Base-by-base conservation (phyloP, 2,888 invertebrate genomes). In the Anagyrus pseudococci region DNA sequence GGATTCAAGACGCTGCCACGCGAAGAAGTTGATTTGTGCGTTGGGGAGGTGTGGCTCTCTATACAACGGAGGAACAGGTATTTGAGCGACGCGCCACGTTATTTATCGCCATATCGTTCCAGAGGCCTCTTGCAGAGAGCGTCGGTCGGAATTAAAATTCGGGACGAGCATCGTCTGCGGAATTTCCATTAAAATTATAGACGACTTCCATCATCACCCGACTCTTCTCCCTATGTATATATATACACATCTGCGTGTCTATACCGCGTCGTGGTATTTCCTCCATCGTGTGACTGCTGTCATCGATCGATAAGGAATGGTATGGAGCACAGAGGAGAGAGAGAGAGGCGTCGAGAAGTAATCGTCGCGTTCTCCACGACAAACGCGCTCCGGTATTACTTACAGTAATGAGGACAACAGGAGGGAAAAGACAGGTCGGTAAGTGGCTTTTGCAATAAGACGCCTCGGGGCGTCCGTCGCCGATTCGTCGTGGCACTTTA, bases 391-490 rank as follows among this genome's bases (percentile, higher is more conserved):
- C n/a, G n/a, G 55, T 46, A 62, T 64, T 64, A 60, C 59, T 64
- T 64, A 64, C 33, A 46, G 52, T 64, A 60, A 64, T 64, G 64
- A 64, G 56, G n/a, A 23, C 22, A 37, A 19, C 22, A 26, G n/a
- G 23, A 15, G 17, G 25, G 29, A 7, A 29, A 29, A 29, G 10
- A 7, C 0, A 41, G 19, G 40, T 23, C 40, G 41, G 43, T 52
- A 56, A 60, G 57, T 60, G 57, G 43, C 48, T 57, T 60, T 60
- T 56, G 53, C 60, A 64, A 53, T 57, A 57, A 53, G 57, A 53
- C 55, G 3, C 25, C 23, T 4, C n/a, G n/a, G n/a, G n/a, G n/a
- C n/a, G n/a, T n/a, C n/a, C n/a, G n/a, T n/a, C n/a, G n/a, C 33
- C 33, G 33, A 33, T 6, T 33, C 33, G 33, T 8, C 6, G 33